Evolutionary conservation across 2,113 vertebrate species (phyloP).

Genomic region (Nipponia nippon): DNA sequence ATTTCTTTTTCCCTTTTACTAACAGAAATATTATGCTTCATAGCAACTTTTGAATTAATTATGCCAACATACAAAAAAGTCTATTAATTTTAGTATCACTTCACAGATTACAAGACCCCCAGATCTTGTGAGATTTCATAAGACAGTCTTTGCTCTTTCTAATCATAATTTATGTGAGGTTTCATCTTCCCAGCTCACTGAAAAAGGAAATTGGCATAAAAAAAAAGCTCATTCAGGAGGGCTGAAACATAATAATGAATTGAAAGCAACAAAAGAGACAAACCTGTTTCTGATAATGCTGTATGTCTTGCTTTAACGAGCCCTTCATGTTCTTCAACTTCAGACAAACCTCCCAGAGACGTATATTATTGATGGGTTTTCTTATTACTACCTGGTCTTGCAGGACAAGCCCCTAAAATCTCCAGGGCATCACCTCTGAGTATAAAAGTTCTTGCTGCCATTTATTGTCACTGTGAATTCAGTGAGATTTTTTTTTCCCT

Average conservation of each 20-base stretch:
- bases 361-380: neutral
- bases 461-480: neutral
- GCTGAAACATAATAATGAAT: neutral
- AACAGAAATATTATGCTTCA: neutral
- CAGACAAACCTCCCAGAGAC: neutral
- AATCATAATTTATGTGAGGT: neutral
- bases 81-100: neutral
- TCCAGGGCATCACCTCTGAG: neutral
- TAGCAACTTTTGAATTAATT: neutral
- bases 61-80: neutral
- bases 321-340: neutral
- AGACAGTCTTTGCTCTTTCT: neutral
- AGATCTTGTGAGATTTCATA: neutral
- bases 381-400: neutral
- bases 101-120: neutral
- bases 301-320: neutral
- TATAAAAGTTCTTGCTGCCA: neutral
- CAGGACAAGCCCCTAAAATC: neutral
- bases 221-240: neutral
- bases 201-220: neutral
- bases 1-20: neutral
- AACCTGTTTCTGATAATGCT: neutral
- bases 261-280: neutral
- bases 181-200: neutral
- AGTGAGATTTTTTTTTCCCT: neutral